Evolutionary conservation across 2,888 invertebrate species (phyloP), one percentile per base, ranked within the genome.

Genomic region (Caenorhabditis sp.): DNA sequence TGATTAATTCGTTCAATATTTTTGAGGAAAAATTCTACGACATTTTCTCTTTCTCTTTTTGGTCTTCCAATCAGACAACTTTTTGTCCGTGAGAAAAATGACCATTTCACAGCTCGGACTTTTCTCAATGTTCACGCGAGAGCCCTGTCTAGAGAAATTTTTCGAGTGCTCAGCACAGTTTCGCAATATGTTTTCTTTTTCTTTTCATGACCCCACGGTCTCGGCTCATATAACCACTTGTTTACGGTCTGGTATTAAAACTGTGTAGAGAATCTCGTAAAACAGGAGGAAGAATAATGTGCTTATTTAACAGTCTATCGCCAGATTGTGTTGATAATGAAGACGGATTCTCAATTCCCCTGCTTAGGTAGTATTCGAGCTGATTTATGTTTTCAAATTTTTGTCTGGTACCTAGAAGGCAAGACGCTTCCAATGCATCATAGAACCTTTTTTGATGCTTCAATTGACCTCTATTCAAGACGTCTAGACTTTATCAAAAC

Each of bases 1-100:
- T 61, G 61, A 61, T 61, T 61, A 41, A 22, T 61, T 59, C 59
- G 22, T 59, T 35, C 22, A 44, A 4, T 41, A 63, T 24, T n/a
- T n/a, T n/a, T n/a, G n/a, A n/a, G n/a, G n/a, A n/a, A n/a, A n/a
- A n/a, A n/a, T n/a, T n/a, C n/a, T n/a, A n/a, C n/a, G n/a, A n/a
- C n/a, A n/a, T n/a, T n/a, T 4, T 63, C 44, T 59, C 31, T 14
- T 41, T 38, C 38, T 10, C 38, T 38, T 35, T 35, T 35, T 35
- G 31, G 31, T 4, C 12, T 12, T 38, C 12, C 38, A 10, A 63
- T 63, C 63, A 63, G 41, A 63, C 63, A 63, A 28, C 2, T 47
- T 63, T 28, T 47, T 44, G 44, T 44, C 1, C 63, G 44, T 63
- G 63, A 28, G 44, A 63, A 63, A 44, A 7, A 16, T 24, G 24